Percentiles rank a stretch among this genome's conserved stretches.
Evolutionary conservation across 2,888 invertebrate genomes (phyloP).

Genomic region (Iselma pallidipennis): DNA sequence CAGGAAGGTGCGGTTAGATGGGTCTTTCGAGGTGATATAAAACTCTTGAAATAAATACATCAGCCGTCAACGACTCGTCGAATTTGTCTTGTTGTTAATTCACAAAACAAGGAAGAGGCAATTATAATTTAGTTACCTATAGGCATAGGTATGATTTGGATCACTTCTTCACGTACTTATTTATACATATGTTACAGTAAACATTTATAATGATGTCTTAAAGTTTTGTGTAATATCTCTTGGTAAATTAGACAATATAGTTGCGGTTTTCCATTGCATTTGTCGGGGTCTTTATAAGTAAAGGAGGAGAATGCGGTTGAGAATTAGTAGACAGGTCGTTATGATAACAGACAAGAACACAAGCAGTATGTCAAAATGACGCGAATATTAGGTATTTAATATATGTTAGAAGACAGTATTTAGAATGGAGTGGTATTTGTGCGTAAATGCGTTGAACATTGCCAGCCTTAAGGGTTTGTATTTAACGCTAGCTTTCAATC

Average conservation of each 20-base stretch:
- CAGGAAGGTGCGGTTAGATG: constrained; percentile 36
- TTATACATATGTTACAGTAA: too few species aligned
- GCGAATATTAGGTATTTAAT: constrained; percentile 30
- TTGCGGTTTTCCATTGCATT: not conserved
- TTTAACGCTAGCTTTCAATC: constrained; percentile 34
- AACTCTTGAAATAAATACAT: constrained; percentile 11
- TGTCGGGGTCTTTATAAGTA: not conserved
- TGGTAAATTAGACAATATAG: not conserved
- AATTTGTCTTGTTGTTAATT: not conserved
- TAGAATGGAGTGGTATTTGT: constrained; percentile 17
- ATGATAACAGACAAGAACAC: constrained; percentile 25
- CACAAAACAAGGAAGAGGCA: not conserved
- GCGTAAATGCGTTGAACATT: constrained; percentile 21
- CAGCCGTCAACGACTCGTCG: not conserved
- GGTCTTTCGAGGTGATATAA: constrained; percentile 20
- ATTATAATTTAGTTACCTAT: not conserved
- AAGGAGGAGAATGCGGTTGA: constrained; percentile 14
- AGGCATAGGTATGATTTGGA: not conserved
- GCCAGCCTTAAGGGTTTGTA: constrained; percentile 25
- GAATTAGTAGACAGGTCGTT: constrained; percentile 25
- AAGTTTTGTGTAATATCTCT: not conserved
- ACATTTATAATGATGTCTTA: not conserved
- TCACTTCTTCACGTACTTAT: too few species aligned
- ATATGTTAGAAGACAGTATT: constrained; percentile 16
- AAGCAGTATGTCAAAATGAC: constrained; percentile 23